Base-by-base conservation (phyloP, 2,888 invertebrate genomes). In the Melitaea athalia region DNA sequence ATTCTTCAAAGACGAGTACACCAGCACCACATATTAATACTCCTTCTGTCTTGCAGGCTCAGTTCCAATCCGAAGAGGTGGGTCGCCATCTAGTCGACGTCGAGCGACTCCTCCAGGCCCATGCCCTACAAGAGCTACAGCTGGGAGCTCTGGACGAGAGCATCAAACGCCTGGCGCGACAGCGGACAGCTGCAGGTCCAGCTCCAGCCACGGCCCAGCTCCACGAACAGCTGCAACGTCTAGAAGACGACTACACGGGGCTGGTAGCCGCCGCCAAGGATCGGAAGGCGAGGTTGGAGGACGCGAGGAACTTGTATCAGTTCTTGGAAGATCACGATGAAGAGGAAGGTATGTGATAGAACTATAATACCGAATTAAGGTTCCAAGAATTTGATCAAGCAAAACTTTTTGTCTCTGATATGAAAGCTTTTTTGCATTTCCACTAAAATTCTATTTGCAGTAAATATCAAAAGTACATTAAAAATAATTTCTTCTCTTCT, bases 321-420 rank as follows among this genome's bases (percentile, higher is more conserved):
- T 99, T 99, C 89, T 92, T 99, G 68, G 98, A 99, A 87, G 99
- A 99, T 83, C 97, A 98, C 78, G 99, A 99, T 79, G 99, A 99
- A 79, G 99, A 99, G 87, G 99, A 99, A 91, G 92, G 93, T 93
- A 72, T 67, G 70, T 14, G 7, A 24, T 4, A n/a, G 7, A 12
- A 52, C 8, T 5, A 7, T 38, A 43, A 10, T n/a, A n/a, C n/a
- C n/a, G n/a, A n/a, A n/a, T n/a, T 43, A 43, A 11, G 3, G 43
- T 43, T 43, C 33, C n/a, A n/a, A n/a, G n/a, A n/a, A n/a, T n/a
- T n/a, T n/a, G n/a, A n/a, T n/a, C n/a, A n/a, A n/a, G n/a, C n/a
- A n/a, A n/a, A n/a, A n/a, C n/a, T n/a, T n/a, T n/a, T n/a, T n/a
- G n/a, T n/a, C n/a, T n/a, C n/a, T n/a, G n/a, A n/a, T n/a, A n/a